Base-by-base conservation (phyloP, 1,140 invertebrate species). In the Drosophila pandora region DNA sequence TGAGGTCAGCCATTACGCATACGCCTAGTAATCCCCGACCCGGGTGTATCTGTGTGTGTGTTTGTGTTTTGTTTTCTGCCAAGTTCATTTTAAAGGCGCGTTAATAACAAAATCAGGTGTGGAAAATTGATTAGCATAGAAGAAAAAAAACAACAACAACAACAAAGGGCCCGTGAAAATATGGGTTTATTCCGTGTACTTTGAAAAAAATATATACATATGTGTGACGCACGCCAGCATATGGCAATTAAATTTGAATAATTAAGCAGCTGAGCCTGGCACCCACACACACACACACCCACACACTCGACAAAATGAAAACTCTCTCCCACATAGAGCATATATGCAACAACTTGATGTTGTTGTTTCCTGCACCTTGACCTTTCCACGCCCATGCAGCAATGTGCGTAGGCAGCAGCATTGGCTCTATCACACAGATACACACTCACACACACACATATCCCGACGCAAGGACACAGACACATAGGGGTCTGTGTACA, bases 301-400 rank as follows among this genome's bases (percentile, higher is more conserved):
- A 25, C 45, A 23, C 39, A 12, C 8, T 17, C 8, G 13, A 28
- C 25, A 28, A 17, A 17, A 17, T 3, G 21, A 37, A 10, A 12
- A 21, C 47, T 28, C 47, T 25, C 58, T 17, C 32, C 12, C 21
- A 9, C n/a, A n/a, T n/a, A n/a, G n/a, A n/a, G n/a, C 17, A 17
- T 28, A 39, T 54, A 34, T 63, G 60, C 59, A 62, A 48, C 78
- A 75, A 60, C 39, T 48, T 73, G 63, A 55, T 80, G 12, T 64
- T 71, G 58, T 83, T 62, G 59, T 53, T 52, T 61, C 56, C 62
- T 65, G 63, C 73, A 62, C 79, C 67, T 84, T 85, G 73, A 84
- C 81, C 81, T 84, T 84, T 85, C 64, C 61, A 70, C 48, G 61
- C 72, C 49, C 75, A 62, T 54, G 58, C 67, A 64, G 21, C 50